Evolutionary conservation across 2,113 vertebrate species (phyloP), one percentile per base, ranked within the genome.

Genomic region (Oncorhynchus tshawytscha): DNA sequence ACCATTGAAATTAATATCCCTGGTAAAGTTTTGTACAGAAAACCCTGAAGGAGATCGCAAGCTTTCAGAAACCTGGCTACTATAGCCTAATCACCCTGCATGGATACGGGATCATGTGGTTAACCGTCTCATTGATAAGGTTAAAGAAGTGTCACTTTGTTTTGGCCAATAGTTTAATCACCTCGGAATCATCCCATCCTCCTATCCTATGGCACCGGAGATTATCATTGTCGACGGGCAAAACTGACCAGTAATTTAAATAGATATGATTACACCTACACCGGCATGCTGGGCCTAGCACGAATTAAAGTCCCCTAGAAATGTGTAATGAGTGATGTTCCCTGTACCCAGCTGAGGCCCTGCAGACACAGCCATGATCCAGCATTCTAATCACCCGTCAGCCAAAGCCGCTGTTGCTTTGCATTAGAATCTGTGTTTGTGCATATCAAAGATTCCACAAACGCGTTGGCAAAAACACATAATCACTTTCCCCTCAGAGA

Each of bases 321-420:
- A 90, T 76, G 84, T 85, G 86, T 94, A 93, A 93, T 93, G 93
- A 94, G 90, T 90, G 90, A 91, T 92, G 92, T 93, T 93, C 91
- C 87, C 85, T 80, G 85, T 83, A 76, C 86, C 93, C 93, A 93
- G 92, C 91, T 94, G 93, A 83, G 92, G 89, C 88, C 90, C 86
- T 74, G 85, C 82, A 79, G 90, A 87, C 86, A 86, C 85, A 82
- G 88, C 88, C 92, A 92, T 94, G 93, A 93, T 87, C 87, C 70
- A 85, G 92, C 92, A 94, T 93, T 88, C 91, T 93, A 93, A 94
- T 94, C 92, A 93, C 89, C 85, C 84, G 84, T 93, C 90, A 92
- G 86, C 81, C 86, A 75, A 86, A 82, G 84, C 86, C 75, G 80
- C 80, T 20, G 80, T 84, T 78, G 87, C 85, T 60, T 77, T n/a